These are phyloP conservation scores for Scophthalmus maximus DNA, from an alignment of 2,113 vertebrate species.

Conservation along the genomic window DNA sequence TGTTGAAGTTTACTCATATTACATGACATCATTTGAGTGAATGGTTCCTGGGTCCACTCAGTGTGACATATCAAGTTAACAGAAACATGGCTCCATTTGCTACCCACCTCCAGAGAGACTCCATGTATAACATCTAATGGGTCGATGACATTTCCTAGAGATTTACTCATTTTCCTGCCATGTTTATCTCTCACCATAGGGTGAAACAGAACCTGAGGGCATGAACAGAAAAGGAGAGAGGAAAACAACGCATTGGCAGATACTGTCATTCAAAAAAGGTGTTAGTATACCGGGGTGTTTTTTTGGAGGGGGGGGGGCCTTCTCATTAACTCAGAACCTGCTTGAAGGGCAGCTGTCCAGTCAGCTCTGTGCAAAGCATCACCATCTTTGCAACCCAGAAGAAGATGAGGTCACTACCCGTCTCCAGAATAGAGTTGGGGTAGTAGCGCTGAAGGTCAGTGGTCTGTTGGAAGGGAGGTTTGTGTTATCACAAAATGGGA, in stretches of 20 bases:
- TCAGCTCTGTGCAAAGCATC: conserved; percentile 90
- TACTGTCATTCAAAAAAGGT: neutral
- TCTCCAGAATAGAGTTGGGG: conserved; percentile 90
- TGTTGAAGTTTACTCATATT: too few species aligned
- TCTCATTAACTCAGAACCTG: conserved; percentile 75
- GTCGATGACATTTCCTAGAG: conserved; percentile 92
- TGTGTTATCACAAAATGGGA: neutral
- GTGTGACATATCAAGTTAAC: neutral
- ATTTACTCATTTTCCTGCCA: conserved; percentile 95
- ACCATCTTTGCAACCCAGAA: conserved; percentile 96
- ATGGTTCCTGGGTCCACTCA: too few species aligned
- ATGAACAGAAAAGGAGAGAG: conserved; percentile 1
- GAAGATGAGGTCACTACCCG: conserved; percentile 92
- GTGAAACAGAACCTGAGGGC: conserved; percentile 88
- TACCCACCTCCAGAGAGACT: conserved; percentile 86
- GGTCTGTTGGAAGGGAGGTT: conserved; percentile 72
- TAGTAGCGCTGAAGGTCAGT: conserved; percentile 88
- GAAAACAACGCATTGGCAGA: neutral
- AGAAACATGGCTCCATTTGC: neutral
- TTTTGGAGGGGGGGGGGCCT: neutral
- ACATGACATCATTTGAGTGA: too few species aligned
- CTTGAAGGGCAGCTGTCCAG: conserved; percentile 88
- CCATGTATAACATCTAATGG: conserved; percentile 90
- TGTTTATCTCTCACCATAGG: conserved; percentile 91
- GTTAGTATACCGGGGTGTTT: neutral